Evolutionary conservation across 1,140 invertebrate genomes (phyloP).

Genomic region (Phenacoccus solenopsis): DNA sequence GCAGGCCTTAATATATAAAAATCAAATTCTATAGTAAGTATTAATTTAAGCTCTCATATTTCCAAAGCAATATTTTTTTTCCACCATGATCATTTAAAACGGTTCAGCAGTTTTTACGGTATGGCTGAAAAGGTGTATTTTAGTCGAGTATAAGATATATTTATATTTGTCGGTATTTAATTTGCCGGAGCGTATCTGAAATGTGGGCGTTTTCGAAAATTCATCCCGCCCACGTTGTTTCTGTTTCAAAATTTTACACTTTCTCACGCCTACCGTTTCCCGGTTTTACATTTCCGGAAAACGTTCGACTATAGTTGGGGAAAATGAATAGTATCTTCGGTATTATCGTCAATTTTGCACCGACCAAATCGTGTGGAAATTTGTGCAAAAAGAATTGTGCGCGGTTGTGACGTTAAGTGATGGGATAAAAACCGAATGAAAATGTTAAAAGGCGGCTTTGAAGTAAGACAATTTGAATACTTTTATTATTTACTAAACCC

Average conservation of each 20-base stretch:
- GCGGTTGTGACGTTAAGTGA: background rate
- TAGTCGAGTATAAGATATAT: background rate
- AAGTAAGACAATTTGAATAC: too few relatives aligned
- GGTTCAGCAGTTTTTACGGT: background rate
- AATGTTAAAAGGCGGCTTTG: background rate
- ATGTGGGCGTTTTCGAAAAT: slow-evolving; percentile 10
- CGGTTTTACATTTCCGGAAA: background rate
- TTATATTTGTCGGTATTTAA: slow-evolving; percentile 5
- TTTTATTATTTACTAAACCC: too few relatives aligned
- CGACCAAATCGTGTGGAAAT: background rate
- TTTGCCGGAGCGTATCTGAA: background rate
- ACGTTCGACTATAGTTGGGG: background rate
- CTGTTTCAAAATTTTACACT: slow-evolving; percentile 15
- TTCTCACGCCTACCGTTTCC: background rate
- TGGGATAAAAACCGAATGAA: too few relatives aligned
- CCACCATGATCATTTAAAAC: background rate
- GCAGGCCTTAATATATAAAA: too few relatives aligned
- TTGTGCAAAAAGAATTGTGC: background rate
- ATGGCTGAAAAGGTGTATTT: background rate
- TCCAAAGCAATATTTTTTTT: background rate
- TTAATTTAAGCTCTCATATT: background rate
- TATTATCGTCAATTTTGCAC: background rate
- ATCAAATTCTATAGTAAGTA: too few relatives aligned
- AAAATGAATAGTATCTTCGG: background rate
- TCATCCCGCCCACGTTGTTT: slow-evolving; percentile 5